Conservation (phyloP, 2,113 vertebrate genomes). For the Clarias gariepinus region DNA sequence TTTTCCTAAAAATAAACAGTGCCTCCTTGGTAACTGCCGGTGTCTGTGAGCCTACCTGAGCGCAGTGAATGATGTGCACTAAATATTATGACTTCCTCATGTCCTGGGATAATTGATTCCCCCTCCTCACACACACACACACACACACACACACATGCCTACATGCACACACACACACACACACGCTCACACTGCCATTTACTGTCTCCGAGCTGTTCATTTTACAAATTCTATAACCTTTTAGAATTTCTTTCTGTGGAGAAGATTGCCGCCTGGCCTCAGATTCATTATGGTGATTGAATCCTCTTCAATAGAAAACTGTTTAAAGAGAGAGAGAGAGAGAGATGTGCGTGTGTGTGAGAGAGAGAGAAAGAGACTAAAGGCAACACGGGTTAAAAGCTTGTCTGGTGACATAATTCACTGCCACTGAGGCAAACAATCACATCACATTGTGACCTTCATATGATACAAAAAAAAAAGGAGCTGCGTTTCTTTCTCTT, state of each 20-base stretch:
- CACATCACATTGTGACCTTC: constrained; percentile 92
- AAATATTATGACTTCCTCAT: constrained; percentile 87
- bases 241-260: constrained; percentile 91
- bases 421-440: constrained; percentile 87
- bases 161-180: constrained; percentile 55
- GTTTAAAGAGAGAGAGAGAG: constrained; percentile 78
- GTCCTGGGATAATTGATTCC: constrained; percentile 88
- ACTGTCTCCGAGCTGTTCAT: constrained; percentile 85
- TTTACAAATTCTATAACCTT: constrained; percentile 94
- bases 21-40: constrained; percentile 52
- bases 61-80: constrained; percentile 82
- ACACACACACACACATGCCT: constrained; percentile 61
- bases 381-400: constrained; percentile 91
- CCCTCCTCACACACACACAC: constrained; percentile 63
- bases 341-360: background rate
- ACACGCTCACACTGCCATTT: constrained; percentile 81
- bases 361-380: constrained; percentile 63
- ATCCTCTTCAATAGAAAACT: constrained; percentile 93
- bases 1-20: constrained; percentile 63
- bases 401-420: constrained; percentile 92
- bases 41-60: constrained; percentile 83
- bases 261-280: constrained; percentile 89
- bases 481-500: constrained; percentile 66
- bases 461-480: constrained; percentile 80
- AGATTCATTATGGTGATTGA: constrained; percentile 95